Base-by-base conservation (phyloP, 2,797 vertebrate genomes). In the Schizopygopsis malacanthus region DNA sequence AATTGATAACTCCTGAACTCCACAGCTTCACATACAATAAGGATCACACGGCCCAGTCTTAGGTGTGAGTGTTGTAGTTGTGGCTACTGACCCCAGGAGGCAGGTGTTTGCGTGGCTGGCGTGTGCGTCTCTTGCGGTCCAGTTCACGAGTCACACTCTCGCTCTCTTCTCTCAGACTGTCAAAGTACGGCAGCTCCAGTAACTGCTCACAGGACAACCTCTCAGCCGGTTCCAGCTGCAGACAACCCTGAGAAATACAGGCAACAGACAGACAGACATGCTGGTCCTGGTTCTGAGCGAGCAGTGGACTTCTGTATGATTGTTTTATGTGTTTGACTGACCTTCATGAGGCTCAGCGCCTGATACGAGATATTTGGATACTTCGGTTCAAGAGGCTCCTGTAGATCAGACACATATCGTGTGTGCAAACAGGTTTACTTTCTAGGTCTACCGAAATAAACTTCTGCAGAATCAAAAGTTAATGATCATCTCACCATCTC, bases 331-430 rank as follows among this genome's bases (percentile, higher is more conserved):
- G 20, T 82, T 76, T 75, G 22, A 33, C 91, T 95, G 94, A 98
- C 97, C 97, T 98, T 99, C 96, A 99, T 96, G 81, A 99, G 91
- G 85, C 95, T 94, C 89, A 98, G 91, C 12, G 97, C 96, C 61
- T 96, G 94, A 87, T 93, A 94, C 0, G 98, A 97, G 81, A 98
- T 93, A 87, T 93, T 95, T 20, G 96, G 96, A 92, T 98, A 97
- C 92, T 96, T 98, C 89, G 95, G 90, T 92, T 99, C 98, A 86
- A 99, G 82, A 1, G 96, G 89, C 87, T 99, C 97, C 98, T 99
- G 73, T 79, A 92, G n/a, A 87, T 78, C 89, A 50, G 33, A 92
- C 83, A 87, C 72, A 81, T 12, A 84, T 84, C 79, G 86, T 20
- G 52, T 50, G 77, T 45, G 43, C 2, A 33, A 67, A 37, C 6